These are phyloP conservation scores for Ceyx cyanopectus DNA, from an alignment of 2,113 vertebrate species.

Conservation along the genomic window DNA sequence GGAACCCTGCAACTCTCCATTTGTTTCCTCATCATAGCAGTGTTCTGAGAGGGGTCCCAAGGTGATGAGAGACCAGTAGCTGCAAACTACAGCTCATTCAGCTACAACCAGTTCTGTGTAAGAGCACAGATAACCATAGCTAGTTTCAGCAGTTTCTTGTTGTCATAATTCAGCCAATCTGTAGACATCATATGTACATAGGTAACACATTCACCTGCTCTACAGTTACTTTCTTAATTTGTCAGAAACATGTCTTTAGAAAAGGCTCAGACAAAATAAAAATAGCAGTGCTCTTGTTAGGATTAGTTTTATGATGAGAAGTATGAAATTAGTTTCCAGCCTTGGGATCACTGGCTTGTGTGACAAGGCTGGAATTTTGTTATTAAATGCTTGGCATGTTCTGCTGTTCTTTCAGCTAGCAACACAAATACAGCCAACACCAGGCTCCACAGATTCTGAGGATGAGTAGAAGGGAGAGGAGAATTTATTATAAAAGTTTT, in stretches of 20 bases:
- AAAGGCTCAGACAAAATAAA: neutral
- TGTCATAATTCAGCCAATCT: neutral
- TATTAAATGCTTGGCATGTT: constrained; percentile 61
- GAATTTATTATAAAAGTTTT: neutral
- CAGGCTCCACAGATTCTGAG: neutral
- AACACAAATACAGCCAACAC: constrained; percentile 14
- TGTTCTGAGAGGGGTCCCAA: neutral
- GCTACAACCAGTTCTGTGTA: neutral
- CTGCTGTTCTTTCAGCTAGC: constrained; percentile 57
- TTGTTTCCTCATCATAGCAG: neutral
- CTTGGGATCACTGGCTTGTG: constrained; percentile 44
- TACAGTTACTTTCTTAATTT: neutral
- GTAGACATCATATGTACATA: neutral
- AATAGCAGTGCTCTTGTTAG: neutral
- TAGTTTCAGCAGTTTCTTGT: neutral
- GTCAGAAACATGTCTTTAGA: neutral
- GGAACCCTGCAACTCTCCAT: neutral
- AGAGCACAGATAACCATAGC: neutral
- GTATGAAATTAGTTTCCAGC: constrained; percentile 35
- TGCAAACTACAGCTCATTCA: neutral
- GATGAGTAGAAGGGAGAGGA: neutral
- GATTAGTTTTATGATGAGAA: constrained; percentile 24
- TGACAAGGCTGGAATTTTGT: constrained; percentile 72
- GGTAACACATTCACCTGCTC: neutral
- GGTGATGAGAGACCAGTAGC: neutral